Evolutionary conservation across 2,797 vertebrate genomes (phyloP).

Genomic region (Pogonophryne albipinna): DNA sequence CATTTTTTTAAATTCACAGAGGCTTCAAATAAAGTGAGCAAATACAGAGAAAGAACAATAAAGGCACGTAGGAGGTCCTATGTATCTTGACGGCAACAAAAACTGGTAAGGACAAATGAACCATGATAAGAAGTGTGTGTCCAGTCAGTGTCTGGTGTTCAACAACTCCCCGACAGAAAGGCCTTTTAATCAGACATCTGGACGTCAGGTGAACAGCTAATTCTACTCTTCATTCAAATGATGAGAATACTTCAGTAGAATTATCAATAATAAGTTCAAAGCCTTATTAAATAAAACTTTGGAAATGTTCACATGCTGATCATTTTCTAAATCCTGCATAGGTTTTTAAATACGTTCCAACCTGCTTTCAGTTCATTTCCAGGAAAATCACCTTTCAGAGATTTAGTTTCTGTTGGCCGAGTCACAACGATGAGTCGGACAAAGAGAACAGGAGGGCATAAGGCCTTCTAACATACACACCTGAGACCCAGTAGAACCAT

Average conservation of each 20-base stretch:
- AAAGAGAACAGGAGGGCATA: neutral
- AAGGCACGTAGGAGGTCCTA: slow-evolving; percentile 17
- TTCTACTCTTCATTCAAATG: neutral
- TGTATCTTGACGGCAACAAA: slow-evolving; percentile 20
- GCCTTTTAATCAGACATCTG: neutral
- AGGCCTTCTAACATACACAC: neutral
- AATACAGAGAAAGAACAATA: slow-evolving; percentile 17
- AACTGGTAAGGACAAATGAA: neutral
- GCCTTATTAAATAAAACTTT: neutral
- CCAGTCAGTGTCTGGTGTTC: neutral
- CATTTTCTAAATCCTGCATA: neutral
- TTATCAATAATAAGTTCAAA: neutral
- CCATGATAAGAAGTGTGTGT: neutral
- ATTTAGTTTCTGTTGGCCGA: too few relatives aligned
- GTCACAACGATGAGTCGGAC: neutral
- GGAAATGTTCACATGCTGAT: neutral
- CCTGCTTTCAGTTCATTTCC: neutral
- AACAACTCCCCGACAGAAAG: neutral
- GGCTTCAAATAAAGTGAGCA: slow-evolving; percentile 30
- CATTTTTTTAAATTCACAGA: slow-evolving; percentile 31
- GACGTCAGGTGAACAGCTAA: neutral
- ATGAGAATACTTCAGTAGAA: neutral
- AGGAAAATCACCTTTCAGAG: too few relatives aligned
- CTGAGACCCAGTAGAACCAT: neutral
- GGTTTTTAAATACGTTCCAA: neutral